Conservation (phyloP, 2,797 vertebrate genomes). For the Phoxinus dragarum region DNA sequence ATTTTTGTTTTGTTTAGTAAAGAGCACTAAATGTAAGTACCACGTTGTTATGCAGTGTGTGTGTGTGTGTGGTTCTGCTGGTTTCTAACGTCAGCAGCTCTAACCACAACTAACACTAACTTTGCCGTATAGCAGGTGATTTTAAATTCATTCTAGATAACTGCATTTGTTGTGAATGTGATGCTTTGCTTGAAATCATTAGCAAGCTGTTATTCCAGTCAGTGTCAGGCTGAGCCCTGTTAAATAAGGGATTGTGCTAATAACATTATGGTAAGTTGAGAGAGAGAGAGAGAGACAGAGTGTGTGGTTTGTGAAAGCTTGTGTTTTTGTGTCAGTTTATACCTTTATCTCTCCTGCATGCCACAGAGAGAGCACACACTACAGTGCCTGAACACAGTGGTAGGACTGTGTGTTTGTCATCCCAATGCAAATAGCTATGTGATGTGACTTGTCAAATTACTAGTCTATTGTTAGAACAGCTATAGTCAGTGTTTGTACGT, state of each 20-base stretch:
- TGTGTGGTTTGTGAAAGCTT: constrained; percentile 27
- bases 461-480: not conserved
- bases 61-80: not conserved
- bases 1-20: not conserved
- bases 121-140: not conserved
- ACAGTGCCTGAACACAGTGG: constrained; percentile 18
- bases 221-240: constrained; percentile 55
- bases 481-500: not conserved
- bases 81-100: not conserved
- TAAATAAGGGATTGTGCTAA: constrained; percentile 73
- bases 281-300: not conserved
- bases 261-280: constrained; percentile 66
- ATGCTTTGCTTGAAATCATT: not conserved
- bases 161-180: not conserved
- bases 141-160: not conserved
- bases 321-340: constrained; percentile 39
- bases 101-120: not conserved
- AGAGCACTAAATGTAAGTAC: constrained; percentile 27
- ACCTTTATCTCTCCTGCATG: constrained; percentile 7
- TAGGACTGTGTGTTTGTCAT: constrained; percentile 47
- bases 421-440: constrained; percentile 2
- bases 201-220: not conserved
- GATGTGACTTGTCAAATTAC: not conserved
- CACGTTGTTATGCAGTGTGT: not conserved
- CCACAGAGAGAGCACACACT: constrained; percentile 25